Evolutionary conservation across 2,797 vertebrate species (phyloP).

Genomic region (Halcyon badia): DNA sequence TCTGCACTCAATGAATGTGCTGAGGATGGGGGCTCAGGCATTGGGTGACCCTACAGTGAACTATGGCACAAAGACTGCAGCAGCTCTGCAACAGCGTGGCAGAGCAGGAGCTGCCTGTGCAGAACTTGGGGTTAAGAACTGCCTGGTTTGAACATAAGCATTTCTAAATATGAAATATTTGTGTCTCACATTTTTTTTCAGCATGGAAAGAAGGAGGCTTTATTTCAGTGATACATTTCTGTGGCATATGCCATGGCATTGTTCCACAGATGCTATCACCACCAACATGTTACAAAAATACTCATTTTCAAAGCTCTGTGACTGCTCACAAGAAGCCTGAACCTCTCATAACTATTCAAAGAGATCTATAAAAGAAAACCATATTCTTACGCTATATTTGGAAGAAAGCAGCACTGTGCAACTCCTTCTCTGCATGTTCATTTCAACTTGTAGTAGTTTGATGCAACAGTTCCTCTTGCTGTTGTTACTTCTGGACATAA

Average conservation of each 20-base stretch:
- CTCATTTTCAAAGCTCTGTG: neutral
- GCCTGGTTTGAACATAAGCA: neutral
- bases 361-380: neutral
- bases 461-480: neutral
- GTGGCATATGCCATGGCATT: constrained; percentile 43
- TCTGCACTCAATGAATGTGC: rapidly evolving
- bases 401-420: neutral
- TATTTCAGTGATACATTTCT: constrained; percentile 27
- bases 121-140: neutral
- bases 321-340: constrained; percentile 30
- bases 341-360: constrained; percentile 18
- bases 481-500: neutral
- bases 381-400: neutral
- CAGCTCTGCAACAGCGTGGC: neutral
- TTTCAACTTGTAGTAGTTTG: neutral
- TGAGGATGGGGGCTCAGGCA: neutral
- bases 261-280: constrained; percentile 55
- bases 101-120: neutral
- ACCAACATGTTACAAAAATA: constrained; percentile 16
- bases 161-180: constrained; percentile 34
- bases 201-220: neutral
- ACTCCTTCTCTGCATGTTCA: neutral
- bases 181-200: neutral
- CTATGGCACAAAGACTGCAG: neutral
- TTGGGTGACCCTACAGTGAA: neutral